Base-by-base conservation (phyloP, 2,888 invertebrate genomes). In the Xestia ashworthii region DNA sequence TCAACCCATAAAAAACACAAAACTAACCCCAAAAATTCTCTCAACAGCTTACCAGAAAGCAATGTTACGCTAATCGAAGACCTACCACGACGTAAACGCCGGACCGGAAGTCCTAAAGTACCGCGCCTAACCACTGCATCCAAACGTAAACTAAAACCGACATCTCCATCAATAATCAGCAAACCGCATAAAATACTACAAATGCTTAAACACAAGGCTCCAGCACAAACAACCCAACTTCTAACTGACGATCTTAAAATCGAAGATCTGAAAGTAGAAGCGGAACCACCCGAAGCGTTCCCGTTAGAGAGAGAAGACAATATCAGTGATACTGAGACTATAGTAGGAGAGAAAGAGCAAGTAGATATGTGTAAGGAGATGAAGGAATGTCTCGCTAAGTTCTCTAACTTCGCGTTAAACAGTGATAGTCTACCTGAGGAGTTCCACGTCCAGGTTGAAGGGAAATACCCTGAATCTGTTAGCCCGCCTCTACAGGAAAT, bases 401-500 rank as follows among this genome's bases (percentile, higher is more conserved):
- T 96, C 44, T 95, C 96, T 0, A 95, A 92, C 50, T 95, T 96
- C 78, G 96, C 94, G 0, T 87, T 96, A 0, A 93, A 91, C 64
- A 91, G 86, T 44, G 90, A 92, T 2, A 91, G 82, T 74, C 32
- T 88, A 0, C 88, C 89, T 3, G 89, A 90, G 8, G 90, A 92
- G 3, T 89, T 86, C 16, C 80, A 85, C 0, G 85, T 85, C 0
- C 90, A 91, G 3, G 72, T 81, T 0, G 89, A 87, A 9, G 69
- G 74, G 0, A 94, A 94, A n/a, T 94, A 93, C 66, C 95, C 96
- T 0, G 96, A 96, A 3, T 93, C 96, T 0, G 93, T 95, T 0
- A 96, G 96, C 75, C 96, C 97, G 0, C 97, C 96, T 1, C 71
- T 97, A 0, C 96, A 96, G 71, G 95, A 96, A 72, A 93, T 95